Conservation (phyloP, 2,113 vertebrate species). For the Bos indicus region DNA sequence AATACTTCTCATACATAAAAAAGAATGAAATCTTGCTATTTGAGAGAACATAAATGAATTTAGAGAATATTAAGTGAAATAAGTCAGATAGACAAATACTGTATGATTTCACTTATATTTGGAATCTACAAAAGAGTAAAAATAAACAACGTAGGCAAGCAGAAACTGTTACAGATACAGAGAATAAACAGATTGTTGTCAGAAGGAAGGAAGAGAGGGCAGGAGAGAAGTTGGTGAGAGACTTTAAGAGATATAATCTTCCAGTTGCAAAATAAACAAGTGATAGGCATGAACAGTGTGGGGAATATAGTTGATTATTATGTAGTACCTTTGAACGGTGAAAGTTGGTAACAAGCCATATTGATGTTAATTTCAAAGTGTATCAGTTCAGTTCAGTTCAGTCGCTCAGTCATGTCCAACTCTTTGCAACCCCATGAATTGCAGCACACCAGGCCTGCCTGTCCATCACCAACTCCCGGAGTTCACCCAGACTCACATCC, state of each 20-base stretch:
- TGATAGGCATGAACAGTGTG: background rate
- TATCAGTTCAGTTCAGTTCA: background rate
- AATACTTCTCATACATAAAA: background rate
- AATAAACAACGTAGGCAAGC: background rate
- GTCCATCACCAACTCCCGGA: too few species aligned
- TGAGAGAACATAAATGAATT: background rate
- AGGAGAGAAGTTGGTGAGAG: background rate
- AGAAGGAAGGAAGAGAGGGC: background rate
- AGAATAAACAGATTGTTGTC: background rate
- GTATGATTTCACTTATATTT: background rate
- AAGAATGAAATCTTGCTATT: background rate
- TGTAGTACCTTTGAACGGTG: background rate
- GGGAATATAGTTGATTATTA: background rate
- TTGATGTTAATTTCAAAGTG: background rate
- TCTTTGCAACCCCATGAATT: accelerated
- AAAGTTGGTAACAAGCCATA: background rate
- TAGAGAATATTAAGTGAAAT: background rate
- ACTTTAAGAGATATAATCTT: background rate
- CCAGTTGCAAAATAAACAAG: background rate
- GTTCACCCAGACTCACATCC: too few species aligned
- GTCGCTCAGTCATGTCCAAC: too few species aligned
- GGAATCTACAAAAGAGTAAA: background rate
- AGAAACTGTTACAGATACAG: background rate
- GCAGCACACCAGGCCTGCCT: too few species aligned
- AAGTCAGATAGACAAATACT: background rate